Conservation (phyloP, 2,113 vertebrate genomes). For the Butorides virescens region DNA sequence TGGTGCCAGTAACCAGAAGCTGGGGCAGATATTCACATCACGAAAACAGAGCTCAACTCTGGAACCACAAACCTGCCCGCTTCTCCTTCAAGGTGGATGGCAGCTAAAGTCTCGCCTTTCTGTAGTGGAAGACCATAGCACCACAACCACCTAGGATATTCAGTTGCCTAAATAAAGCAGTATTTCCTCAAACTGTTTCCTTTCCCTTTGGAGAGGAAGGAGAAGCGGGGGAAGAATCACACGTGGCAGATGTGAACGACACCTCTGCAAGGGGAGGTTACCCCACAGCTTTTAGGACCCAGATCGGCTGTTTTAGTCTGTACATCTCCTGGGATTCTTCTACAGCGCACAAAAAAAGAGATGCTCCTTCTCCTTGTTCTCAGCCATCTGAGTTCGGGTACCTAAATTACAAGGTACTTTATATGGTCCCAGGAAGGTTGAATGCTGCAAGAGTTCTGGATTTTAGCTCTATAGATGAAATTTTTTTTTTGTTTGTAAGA, state of each 20-base stretch:
- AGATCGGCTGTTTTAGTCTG: not conserved
- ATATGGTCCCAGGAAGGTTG: not conserved
- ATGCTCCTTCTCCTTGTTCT: not conserved
- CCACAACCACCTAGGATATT: not conserved
- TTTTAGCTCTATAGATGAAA: not conserved
- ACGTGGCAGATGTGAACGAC: accelerated
- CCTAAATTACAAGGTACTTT: not conserved
- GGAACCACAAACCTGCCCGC: not conserved
- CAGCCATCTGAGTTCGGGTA: not conserved
- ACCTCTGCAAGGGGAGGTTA: not conserved
- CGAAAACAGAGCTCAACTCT: not conserved
- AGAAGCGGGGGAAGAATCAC: not conserved
- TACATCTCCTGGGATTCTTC: not conserved
- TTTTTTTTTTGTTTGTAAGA: not conserved
- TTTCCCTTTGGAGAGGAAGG: not conserved
- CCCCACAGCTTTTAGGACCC: not conserved
- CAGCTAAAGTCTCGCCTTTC: not conserved
- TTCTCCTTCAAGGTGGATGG: not conserved
- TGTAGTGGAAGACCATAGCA: not conserved
- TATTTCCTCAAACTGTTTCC: not conserved
- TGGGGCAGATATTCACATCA: not conserved
- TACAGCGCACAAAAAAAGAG: not conserved
- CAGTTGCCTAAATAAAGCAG: not conserved
- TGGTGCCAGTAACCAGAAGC: not conserved
- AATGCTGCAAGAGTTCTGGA: not conserved